Evolutionary conservation across 2,888 invertebrate genomes (phyloP), one percentile per base, ranked within the genome.

Genomic region (Apamea anceps): DNA sequence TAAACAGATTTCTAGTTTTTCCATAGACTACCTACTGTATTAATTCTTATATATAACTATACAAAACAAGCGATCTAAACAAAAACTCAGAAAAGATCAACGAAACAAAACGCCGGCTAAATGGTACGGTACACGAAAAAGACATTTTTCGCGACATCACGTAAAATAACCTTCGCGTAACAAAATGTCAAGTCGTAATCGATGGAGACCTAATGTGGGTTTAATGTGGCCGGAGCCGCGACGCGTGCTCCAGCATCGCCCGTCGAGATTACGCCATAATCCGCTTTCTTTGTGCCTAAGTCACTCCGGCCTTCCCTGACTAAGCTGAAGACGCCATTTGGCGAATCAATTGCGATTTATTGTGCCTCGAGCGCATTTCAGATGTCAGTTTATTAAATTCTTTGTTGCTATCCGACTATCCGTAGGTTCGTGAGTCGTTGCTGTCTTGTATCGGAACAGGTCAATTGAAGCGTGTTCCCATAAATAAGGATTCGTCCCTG

Each of bases 171-270:
- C 89, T 88, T 85, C 87, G 80, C 79, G 88, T 87, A 90, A 90
- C 92, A 93, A 93, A 93, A 93, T 92, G 93, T 92, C 93, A 93
- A 94, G 91, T 93, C 89, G 92, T 93, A 94, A 95, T 94, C 94
- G 94, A 95, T 95, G 91, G 91, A 89, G 92, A 94, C 93, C 93
- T 96, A 96, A 96, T 95, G 96, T 95, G 92, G 94, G 93, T 94
- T 95, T 95, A 95, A 95, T 95, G 93, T 94, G 94, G 93, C 91
- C 90, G 84, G 89, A 92, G 91, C 89, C 90, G 87, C 90, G 92
- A 92, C 93, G 95, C 96, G 96, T 96, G 96, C 92, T 94, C 89
- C 93, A 87, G 92, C 95, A 94, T 94, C 93, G 90, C 92, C 91
- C 91, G 86, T 81, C 88, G 92, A 95, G 96, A 95, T 96, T 96